A percentile compares a stretch with the other conserved stretches of the same genome.
These are phyloP conservation scores for Phalanger gymnotis DNA, from an alignment of 2,797 vertebrate species.

Conservation along the genomic window DNA sequence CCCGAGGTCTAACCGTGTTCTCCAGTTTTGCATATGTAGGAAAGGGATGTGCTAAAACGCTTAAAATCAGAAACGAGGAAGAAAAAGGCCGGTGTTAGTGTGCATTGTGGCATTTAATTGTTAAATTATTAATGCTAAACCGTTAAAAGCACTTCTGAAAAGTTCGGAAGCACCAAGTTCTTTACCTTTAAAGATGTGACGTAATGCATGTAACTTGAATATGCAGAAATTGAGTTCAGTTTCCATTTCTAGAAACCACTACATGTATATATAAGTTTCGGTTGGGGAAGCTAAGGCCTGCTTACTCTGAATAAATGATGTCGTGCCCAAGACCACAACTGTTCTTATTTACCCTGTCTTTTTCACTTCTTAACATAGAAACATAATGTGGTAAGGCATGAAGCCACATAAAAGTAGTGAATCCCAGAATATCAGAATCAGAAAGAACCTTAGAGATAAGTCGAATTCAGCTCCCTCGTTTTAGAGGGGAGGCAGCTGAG, in stretches of 20 bases:
- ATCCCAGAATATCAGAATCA: neutral
- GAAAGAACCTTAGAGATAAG: neutral
- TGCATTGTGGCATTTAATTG: neutral
- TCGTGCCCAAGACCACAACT: neutral
- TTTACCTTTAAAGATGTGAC: constrained; percentile 33
- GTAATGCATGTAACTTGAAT: neutral
- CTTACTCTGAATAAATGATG: neutral
- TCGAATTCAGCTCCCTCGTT: neutral
- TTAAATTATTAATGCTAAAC: neutral
- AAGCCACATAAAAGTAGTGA: neutral
- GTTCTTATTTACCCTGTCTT: neutral
- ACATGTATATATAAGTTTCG: neutral
- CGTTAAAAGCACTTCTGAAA: neutral
- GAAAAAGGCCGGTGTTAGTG: neutral
- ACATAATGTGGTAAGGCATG: neutral
- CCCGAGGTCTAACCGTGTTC: neutral
- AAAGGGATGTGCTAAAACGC: neutral
- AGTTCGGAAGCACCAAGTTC: constrained; percentile 25
- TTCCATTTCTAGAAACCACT: constrained; percentile 44
- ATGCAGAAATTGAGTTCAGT: constrained; percentile 15
- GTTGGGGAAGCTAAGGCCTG: neutral
- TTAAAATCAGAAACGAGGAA: neutral
- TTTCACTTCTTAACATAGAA: neutral
- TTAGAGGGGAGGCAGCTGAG: neutral
- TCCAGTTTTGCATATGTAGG: neutral